Percentiles rank a stretch among this genome's conserved stretches.
Conservation (phyloP, 2,113 vertebrate species). For the Sakesphorus luctuosus region DNA sequence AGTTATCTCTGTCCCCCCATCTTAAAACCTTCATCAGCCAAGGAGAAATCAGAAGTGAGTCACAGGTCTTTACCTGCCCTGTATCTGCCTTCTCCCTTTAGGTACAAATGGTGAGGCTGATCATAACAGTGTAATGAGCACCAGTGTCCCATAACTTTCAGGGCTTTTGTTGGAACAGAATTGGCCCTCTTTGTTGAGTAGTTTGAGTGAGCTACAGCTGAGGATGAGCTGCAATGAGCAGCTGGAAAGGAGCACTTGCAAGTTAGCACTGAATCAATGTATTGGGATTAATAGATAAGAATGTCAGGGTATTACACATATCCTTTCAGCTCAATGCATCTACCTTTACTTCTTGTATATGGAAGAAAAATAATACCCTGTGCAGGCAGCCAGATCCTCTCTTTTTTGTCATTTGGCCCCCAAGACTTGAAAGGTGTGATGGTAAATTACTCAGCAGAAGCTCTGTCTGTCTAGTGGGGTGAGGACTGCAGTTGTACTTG, state of each 20-base stretch:
- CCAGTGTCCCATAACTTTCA: neutral
- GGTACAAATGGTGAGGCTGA: neutral
- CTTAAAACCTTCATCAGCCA: neutral
- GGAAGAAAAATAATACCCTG: neutral
- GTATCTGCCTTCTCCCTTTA: neutral
- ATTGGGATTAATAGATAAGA: neutral
- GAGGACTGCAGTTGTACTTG: neutral
- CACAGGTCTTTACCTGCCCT: neutral
- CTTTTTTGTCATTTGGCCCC: neutral
- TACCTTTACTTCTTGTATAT: neutral
- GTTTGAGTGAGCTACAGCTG: neutral
- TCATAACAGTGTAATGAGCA: neutral
- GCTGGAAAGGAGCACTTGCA: neutral
- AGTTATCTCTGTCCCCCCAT: neutral
- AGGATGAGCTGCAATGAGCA: neutral
- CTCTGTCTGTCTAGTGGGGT: neutral
- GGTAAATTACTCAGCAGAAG: neutral
- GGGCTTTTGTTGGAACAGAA: neutral
- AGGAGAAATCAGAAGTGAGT: neutral
- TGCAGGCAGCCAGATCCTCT: neutral
- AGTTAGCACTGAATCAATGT: neutral
- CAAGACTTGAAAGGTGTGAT: neutral
- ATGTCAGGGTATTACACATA: neutral
- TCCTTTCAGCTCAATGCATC: neutral
- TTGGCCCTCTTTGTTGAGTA: neutral